Conservation (phyloP, 2,797 vertebrate genomes). For the Sus cebifrons region DNA sequence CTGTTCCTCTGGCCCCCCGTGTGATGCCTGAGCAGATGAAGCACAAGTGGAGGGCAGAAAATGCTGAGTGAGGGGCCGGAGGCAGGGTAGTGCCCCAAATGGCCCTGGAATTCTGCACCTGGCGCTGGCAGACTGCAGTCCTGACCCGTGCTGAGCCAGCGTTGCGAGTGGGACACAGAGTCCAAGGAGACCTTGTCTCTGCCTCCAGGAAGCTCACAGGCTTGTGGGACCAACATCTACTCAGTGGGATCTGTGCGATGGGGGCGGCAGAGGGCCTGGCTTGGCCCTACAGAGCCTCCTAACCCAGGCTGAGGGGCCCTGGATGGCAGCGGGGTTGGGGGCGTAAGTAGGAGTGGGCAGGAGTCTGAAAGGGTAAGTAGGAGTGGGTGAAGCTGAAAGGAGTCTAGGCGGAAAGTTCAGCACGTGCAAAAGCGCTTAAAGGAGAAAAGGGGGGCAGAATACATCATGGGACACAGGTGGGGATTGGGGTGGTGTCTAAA, state of each 20-base stretch:
- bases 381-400: neutral
- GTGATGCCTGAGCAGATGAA: neutral
- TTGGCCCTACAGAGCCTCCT: neutral
- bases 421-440: neutral
- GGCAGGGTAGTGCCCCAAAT: neutral
- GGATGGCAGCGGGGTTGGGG: neutral
- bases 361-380: too few relatives aligned
- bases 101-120: neutral
- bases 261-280: neutral
- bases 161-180: neutral
- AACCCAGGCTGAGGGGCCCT: neutral
- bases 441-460: neutral
- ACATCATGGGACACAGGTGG: fast-evolving
- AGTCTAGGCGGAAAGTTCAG: neutral
- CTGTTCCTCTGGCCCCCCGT: neutral
- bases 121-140: neutral
- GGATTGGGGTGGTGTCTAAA: neutral
- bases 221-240: neutral
- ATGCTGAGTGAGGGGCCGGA: too few relatives aligned
- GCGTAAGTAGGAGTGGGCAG: too few relatives aligned
- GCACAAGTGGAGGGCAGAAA: neutral
- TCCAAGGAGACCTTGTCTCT: neutral
- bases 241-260: neutral
- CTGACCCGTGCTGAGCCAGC: neutral
- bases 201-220: neutral